A percentile compares a stretch with the other conserved stretches of the same genome.
Evolutionary conservation across 2,797 vertebrate species (phyloP).

Genomic region (Rhinoraja longicauda): DNA sequence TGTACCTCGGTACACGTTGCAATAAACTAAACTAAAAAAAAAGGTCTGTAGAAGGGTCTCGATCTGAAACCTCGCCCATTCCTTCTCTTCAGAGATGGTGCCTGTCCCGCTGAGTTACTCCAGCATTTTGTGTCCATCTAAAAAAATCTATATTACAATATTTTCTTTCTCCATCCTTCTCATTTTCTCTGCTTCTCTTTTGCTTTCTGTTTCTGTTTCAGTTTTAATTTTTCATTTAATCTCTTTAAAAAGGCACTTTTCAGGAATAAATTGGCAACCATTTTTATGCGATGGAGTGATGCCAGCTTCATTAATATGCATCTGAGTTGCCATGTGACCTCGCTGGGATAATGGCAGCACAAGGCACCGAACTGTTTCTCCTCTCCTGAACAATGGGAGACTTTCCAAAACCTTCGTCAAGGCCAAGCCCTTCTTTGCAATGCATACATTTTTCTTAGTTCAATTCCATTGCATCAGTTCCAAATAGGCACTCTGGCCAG

Average conservation of each 20-base stretch:
- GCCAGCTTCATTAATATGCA: not conserved
- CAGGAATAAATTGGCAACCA: not conserved
- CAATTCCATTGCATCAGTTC: not conserved
- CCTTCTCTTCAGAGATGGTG: no score
- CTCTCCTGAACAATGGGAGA: not conserved
- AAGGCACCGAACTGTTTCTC: not conserved
- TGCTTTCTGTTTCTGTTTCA: no score
- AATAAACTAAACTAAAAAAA: no score
- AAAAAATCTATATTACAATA: no score
- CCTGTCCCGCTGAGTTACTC: no score
- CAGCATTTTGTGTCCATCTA: no score
- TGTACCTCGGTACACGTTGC: no score
- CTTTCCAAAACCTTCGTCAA: not conserved
- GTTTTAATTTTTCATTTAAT: no score
- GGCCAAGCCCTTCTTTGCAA: not conserved
- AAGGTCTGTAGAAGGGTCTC: no score
- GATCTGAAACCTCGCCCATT: no score
- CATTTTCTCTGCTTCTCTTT: no score
- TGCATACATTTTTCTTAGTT: not conserved
- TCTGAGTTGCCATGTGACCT: not conserved
- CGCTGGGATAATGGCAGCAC: constrained; percentile 1
- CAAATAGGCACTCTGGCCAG: not conserved
- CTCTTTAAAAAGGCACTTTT: not conserved
- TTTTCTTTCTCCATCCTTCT: not conserved
- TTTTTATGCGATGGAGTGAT: not conserved